These are phyloP conservation scores for Trimorus sp. DNA, from an alignment of 2,888 invertebrate species.

Conservation along the genomic window DNA sequence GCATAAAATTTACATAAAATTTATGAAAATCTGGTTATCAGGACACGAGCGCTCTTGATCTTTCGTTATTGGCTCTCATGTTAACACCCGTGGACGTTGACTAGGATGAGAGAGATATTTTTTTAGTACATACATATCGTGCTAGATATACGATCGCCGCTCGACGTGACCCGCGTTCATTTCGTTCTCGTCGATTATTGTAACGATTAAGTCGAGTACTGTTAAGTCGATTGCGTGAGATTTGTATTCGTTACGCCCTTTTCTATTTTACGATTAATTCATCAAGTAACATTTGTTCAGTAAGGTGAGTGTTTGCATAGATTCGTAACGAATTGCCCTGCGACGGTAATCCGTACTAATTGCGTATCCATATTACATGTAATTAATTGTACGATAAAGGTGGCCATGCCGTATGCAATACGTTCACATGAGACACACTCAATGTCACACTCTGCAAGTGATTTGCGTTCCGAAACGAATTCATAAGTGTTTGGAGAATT, in stretches of 20 bases:
- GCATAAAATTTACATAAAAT: too few relatives aligned
- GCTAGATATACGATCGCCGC: constrained; percentile 72
- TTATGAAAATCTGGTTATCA: too few relatives aligned
- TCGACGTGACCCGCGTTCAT: constrained; percentile 43
- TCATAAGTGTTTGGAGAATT: too few relatives aligned
- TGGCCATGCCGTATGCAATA: constrained; percentile 52
- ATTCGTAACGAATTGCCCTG: constrained; percentile 69
- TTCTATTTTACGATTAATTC: constrained; percentile 47
- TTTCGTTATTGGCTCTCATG: constrained; percentile 46
- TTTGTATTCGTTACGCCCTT: constrained; percentile 37
- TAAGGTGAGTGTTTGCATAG: constrained; percentile 76
- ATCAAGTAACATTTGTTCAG: constrained; percentile 62
- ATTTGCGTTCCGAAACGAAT: too few relatives aligned
- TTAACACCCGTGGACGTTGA: constrained; percentile 27
- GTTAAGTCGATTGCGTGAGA: too few relatives aligned
- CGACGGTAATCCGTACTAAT: constrained; percentile 52
- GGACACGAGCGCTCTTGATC: constrained; percentile 49
- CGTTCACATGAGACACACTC: constrained; percentile 38
- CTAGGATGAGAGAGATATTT: constrained; percentile 72
- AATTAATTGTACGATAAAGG: constrained; percentile 55
- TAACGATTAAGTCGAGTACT: too few relatives aligned
- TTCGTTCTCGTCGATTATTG: background rate
- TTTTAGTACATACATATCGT: constrained; percentile 78
- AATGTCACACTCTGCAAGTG: constrained; percentile 21
- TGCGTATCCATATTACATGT: constrained; percentile 61